Conservation (phyloP, 2,888 invertebrate species). For the Tiliacea aurago region DNA sequence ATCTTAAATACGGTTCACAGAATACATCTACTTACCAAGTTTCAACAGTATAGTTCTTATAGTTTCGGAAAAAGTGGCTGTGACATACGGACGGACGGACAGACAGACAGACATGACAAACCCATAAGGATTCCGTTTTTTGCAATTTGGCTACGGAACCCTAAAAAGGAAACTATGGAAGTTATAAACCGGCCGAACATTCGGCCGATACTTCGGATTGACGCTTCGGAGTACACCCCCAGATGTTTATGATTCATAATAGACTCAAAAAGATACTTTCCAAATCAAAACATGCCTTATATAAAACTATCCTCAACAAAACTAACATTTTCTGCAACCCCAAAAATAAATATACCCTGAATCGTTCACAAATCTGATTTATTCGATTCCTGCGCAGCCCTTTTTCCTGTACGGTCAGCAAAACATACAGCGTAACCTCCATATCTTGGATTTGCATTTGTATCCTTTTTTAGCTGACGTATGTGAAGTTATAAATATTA, state of each 20-base stretch:
- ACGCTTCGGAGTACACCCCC: too few species aligned
- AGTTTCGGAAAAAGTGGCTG: too few species aligned
- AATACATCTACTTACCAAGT: too few species aligned
- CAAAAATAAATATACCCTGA: slow-evolving; percentile 56
- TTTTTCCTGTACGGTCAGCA: slow-evolving; percentile 68
- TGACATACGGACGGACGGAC: too few species aligned
- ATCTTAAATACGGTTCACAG: too few species aligned
- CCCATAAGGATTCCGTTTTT: too few species aligned
- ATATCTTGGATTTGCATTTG: slow-evolving; percentile 66
- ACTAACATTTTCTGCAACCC: slow-evolving; percentile 40
- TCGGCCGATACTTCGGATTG: too few species aligned
- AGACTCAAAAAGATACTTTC: not conserved
- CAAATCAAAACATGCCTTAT: slow-evolving; percentile 14
- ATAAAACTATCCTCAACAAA: slow-evolving; percentile 30
- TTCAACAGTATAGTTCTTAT: too few species aligned
- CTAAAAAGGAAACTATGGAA: too few species aligned
- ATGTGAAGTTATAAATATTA: slow-evolving; percentile 59
- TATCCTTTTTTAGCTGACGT: slow-evolving; percentile 66
- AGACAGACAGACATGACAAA: too few species aligned
- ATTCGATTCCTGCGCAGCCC: slow-evolving; percentile 60
- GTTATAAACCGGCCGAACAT: too few species aligned
- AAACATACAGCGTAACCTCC: slow-evolving; percentile 57
- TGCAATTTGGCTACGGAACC: too few species aligned
- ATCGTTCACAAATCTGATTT: slow-evolving; percentile 57
- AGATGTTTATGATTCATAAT: not conserved